These are phyloP conservation scores for Entelurus aequoreus DNA, from an alignment of 2,113 vertebrate species.

Conservation along the genomic window DNA sequence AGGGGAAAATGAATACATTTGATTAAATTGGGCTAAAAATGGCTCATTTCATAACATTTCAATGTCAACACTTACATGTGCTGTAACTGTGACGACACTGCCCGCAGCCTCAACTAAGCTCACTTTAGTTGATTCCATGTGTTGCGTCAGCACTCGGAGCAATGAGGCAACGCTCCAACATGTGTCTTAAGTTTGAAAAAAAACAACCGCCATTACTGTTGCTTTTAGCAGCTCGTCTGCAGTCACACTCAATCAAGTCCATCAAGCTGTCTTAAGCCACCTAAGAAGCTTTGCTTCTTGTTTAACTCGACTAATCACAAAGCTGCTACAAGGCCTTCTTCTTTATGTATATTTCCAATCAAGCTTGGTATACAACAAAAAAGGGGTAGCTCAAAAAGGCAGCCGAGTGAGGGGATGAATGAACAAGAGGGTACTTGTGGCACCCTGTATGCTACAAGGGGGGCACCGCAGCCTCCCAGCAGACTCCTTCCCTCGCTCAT, in stretches of 20 bases:
- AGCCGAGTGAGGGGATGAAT: constrained; percentile 39
- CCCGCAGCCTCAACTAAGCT: too few relatives aligned
- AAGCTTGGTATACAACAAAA: constrained; percentile 8
- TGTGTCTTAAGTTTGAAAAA: background rate
- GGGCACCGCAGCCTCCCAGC: constrained; percentile 41
- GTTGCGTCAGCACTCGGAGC: too few relatives aligned
- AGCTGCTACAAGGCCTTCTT: constrained; percentile 39
- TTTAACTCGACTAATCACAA: constrained; percentile 59
- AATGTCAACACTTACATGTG: too few relatives aligned
- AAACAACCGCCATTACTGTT: background rate
- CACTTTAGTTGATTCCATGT: too few relatives aligned
- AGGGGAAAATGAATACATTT: too few relatives aligned
- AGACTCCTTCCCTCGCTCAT: constrained; percentile 50
- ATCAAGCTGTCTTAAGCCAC: constrained; percentile 45
- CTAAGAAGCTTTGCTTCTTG: constrained; percentile 63
- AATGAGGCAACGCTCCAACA: too few relatives aligned
- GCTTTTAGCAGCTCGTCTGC: constrained; percentile 9
- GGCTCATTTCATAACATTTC: too few relatives aligned
- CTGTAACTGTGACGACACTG: too few relatives aligned
- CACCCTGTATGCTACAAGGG: constrained; percentile 23
- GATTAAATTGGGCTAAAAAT: too few relatives aligned
- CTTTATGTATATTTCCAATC: constrained; percentile 25
- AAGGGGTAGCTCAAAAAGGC: constrained; percentile 5
- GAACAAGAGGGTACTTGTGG: constrained; percentile 51
- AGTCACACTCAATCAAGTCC: constrained; percentile 8